Evolutionary conservation across 1,140 invertebrate species (phyloP), one percentile per base, ranked within the genome.

Genomic region (Yoshiicerus persimilis): DNA sequence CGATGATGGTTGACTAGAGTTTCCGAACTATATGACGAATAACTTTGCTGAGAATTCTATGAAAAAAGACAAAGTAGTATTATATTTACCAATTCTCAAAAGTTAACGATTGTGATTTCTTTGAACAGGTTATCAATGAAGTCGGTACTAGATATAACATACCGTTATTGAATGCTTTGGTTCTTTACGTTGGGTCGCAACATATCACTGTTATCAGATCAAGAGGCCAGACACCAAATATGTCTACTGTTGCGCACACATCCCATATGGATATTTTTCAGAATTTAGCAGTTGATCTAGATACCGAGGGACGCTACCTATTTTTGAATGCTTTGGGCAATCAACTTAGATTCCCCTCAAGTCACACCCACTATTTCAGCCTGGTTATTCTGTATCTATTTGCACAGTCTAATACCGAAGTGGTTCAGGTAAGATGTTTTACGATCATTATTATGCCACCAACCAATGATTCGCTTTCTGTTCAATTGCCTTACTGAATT

Each of bases 261-360:
- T 96, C 98, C 0, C 98, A 99, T 92, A 99, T 99, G 98, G 99
- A 99, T 92, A 99, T 99, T 88, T 99, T 99, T 94, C 98, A 99
- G 93, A 99, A 99, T 93, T 94, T 99, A 88, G 97, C 97, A 20
- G 98, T 99, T 4, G 97, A 99, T 93, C 94, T 99, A 39, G 98
- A 99, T 92, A 99, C 97, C 16, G 98, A 99, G 93, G 98, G 98
- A 92, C 93, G 96, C 0, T 99, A 99, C 92, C 93, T 99, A 90
- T 99, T 99, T 93, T 94, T 99, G 91, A 99, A 99, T 93, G 98
- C 98, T 0, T 98, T 99, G 90, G 98, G 98, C 32, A 99, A 99
- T 93, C 99, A 99, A 92, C 93, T 99, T 90, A 95, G 99, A 4
- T 99, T 99, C 93, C 99, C 99, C 0, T 99, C 99, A 93, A 99